Base-by-base conservation (phyloP, 1,140 invertebrate genomes). In the Pogonomyrmex barbatus region DNA sequence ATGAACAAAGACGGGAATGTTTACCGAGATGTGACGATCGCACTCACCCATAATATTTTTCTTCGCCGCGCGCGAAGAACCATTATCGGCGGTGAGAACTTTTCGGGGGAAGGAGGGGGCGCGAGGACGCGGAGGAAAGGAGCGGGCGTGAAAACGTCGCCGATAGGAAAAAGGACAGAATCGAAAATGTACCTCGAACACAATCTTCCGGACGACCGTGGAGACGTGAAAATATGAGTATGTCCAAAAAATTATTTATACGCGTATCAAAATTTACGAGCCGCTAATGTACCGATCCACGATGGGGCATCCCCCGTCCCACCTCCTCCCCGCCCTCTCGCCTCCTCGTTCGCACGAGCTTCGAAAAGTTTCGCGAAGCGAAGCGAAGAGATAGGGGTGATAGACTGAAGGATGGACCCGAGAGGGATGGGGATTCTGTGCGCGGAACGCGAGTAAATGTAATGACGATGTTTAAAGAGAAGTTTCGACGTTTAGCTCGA, bases 391-490 rank as follows among this genome's bases (percentile, higher is more conserved):
- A 83, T 60, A 83, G 54, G 54, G 79, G 42, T 60, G 42, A n/a
- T 47, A 73, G 30, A 50, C 67, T 39, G 79, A 73, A 75, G 47
- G 56, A 83, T 67, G 68, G 54, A 50, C 39, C 30, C 33, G 33
- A 12, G 9, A 10, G 54, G 30, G 24, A 3, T 47, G 45, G 39
- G 52, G 71, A 82, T 73, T 30, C 24, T 24, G 24, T 60, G 52
- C 42, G 79, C 68, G 78, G 58, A 58, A 60, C 52, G 79, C 54
- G 68, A 83, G 79, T 73, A 83, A 83, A 83, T 83, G 67, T 83
- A 83, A 83, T 75, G 70, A 83, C 54, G 79, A 83, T 83, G 79
- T 83, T 83, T 83, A 75, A 75, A 70, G 79, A 73, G 79, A 83
- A 83, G 54, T 83, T 83, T 83, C 79, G 68, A 62, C 79, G 54